Evolutionary conservation across 2,888 invertebrate genomes (phyloP).

Genomic region (Luffia ferchaultella): DNA sequence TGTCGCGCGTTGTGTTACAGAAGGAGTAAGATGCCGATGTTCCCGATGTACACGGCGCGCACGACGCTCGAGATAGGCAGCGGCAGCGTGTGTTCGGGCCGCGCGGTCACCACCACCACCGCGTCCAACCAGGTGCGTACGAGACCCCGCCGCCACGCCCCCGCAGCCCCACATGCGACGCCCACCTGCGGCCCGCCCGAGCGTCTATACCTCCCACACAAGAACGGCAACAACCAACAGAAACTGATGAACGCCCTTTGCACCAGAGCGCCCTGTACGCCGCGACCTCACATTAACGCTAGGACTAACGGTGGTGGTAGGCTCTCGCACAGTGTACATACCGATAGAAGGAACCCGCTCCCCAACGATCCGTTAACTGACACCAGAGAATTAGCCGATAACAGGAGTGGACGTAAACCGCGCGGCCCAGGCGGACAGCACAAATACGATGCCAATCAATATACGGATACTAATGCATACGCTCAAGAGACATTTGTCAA

Average conservation of each 20-base stretch:
- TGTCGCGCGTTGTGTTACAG: too few relatives aligned
- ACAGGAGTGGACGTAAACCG: neutral
- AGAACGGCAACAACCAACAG: slow-evolving; percentile 18
- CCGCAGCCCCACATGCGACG: slow-evolving; percentile 2
- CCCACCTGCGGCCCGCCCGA: slow-evolving; percentile 11
- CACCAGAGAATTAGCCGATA: slow-evolving; percentile 2
- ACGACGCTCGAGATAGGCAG: slow-evolving; percentile 61
- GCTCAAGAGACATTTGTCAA: neutral
- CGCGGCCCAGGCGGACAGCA: neutral
- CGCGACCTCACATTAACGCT: slow-evolving; percentile 4
- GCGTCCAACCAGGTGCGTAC: slow-evolving; percentile 62
- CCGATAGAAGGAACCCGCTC: too few relatives aligned
- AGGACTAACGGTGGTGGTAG: slow-evolving; percentile 20
- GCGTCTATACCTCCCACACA: slow-evolving; percentile 8
- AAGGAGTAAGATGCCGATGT: slow-evolving; percentile 45
- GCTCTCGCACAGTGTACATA: slow-evolving; percentile 2
- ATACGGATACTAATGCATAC: neutral
- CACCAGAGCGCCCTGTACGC: too few relatives aligned
- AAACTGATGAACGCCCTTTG: slow-evolving; percentile 25
- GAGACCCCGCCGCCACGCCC: slow-evolving; percentile 13
- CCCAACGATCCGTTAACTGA: neutral
- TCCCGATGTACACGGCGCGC: slow-evolving; percentile 61
- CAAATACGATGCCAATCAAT: neutral
- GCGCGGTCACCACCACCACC: slow-evolving; percentile 62
- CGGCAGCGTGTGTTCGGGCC: slow-evolving; percentile 55